These are phyloP conservation scores for Neodiprion lecontei DNA, from an alignment of 1,140 invertebrate species.

Conservation along the genomic window DNA sequence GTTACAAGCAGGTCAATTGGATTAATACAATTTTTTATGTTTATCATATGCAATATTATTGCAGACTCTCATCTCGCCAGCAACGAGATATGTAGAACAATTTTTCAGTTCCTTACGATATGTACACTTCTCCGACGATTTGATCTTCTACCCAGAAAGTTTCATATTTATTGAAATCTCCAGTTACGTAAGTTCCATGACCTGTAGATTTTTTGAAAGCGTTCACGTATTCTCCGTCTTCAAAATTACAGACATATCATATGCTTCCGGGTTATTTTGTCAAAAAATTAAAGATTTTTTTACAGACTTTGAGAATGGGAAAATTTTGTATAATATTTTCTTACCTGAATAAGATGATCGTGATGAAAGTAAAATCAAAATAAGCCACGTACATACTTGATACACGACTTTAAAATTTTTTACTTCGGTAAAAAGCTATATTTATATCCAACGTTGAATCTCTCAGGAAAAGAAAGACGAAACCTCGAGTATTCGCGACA, in stretches of 20 bases:
- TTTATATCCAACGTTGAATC: background rate
- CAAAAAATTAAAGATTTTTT: too few species aligned
- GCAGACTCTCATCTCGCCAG: too few species aligned
- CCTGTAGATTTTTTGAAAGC: background rate
- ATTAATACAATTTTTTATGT: background rate
- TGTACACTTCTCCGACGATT: conserved; percentile 19
- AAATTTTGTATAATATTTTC: too few species aligned
- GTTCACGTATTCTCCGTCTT: background rate
- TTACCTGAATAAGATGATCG: too few species aligned
- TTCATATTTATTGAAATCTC: conserved; percentile 35
- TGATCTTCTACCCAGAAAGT: conserved; percentile 34
- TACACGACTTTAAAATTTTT: too few species aligned
- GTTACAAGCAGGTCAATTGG: background rate
- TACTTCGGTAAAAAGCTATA: background rate
- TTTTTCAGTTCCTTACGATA: conserved; percentile 23
- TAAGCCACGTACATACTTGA: background rate
- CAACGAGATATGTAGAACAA: too few species aligned
- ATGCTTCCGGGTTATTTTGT: too few species aligned
- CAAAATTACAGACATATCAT: background rate
- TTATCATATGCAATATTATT: background rate
- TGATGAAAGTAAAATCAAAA: too few species aligned
- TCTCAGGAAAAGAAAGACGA: background rate
- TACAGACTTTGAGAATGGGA: too few species aligned
- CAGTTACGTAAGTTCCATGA: conserved; percentile 34
- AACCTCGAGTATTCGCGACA: background rate